A percentile compares a stretch with the other conserved stretches of the same genome.
Evolutionary conservation across 2,888 invertebrate genomes (phyloP).

Genomic region (Drosophila picticornis): DNA sequence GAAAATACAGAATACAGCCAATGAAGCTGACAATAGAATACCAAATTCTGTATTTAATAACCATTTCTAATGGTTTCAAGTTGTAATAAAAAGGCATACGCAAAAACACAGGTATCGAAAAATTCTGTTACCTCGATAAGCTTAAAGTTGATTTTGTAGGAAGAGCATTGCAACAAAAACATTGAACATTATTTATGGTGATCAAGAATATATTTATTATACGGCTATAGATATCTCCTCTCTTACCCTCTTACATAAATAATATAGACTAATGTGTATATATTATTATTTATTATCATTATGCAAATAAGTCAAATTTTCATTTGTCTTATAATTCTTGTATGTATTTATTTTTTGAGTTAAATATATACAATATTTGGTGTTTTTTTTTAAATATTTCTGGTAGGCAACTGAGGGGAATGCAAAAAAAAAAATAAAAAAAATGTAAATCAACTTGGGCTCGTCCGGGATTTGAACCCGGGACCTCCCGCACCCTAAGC

Average conservation of each 20-base stretch:
- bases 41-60: background rate
- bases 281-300: background rate
- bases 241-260: background rate
- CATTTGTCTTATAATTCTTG: background rate
- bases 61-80: too few species aligned
- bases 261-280: background rate
- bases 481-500: constrained; percentile 86
- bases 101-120: background rate
- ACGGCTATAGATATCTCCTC: background rate
- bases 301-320: background rate
- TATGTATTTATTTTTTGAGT: background rate
- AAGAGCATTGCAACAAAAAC: background rate
- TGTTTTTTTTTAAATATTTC: background rate
- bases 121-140: background rate
- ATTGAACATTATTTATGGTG: background rate
- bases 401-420: background rate
- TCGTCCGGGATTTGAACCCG: constrained; percentile 86
- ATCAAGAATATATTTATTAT: background rate
- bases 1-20: background rate
- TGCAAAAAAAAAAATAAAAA: background rate
- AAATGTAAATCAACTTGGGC: constrained; percentile 71
- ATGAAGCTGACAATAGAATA: background rate
- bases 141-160: background rate
- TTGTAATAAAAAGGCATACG: background rate
- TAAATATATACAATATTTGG: background rate